These are phyloP conservation scores for Copidosoma floridanum DNA, from an alignment of 1,140 invertebrate genomes.

Conservation along the genomic window DNA sequence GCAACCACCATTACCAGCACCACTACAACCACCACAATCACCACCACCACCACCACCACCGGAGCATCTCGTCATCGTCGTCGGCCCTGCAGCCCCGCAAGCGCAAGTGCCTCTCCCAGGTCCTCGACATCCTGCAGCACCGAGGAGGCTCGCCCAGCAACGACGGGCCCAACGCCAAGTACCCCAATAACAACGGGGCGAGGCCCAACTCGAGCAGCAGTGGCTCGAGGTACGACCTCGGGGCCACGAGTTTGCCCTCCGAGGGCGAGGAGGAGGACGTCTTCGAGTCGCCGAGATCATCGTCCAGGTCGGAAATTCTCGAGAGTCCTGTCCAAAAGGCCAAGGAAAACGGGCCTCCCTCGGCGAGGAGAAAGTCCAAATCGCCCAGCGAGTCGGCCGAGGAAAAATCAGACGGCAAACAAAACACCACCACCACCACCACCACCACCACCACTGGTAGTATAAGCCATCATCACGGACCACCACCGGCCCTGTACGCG, in stretches of 20 bases:
- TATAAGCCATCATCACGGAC: slow-evolving; percentile 28
- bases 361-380: slow-evolving; percentile 3
- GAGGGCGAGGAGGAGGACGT: slow-evolving; percentile 51
- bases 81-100: slow-evolving; percentile 57
- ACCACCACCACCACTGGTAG: slow-evolving; percentile 30
- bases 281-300: slow-evolving; percentile 45
- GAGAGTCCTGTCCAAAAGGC: slow-evolving; percentile 31
- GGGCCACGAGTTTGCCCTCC: slow-evolving; percentile 36
- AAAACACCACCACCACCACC: slow-evolving; percentile 34
- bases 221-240: slow-evolving; percentile 50
- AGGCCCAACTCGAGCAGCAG: neutral
- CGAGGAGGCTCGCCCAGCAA: slow-evolving; percentile 36
- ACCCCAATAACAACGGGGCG: neutral
- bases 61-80: neutral
- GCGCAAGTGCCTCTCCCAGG: slow-evolving; percentile 72
- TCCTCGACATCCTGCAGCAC: slow-evolving; percentile 67
- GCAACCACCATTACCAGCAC: slow-evolving; percentile 63
- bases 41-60: slow-evolving; percentile 6
- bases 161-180: slow-evolving; percentile 22
- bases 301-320: slow-evolving; percentile 38
- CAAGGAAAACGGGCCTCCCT: slow-evolving; percentile 26
- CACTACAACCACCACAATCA: slow-evolving; percentile 8
- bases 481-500: slow-evolving; percentile 34
- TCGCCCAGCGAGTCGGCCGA: slow-evolving; percentile 7
- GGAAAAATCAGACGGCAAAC: too few species aligned